Evolutionary conservation across 2,888 invertebrate genomes (phyloP).

Genomic region (Archips crataeganus): DNA sequence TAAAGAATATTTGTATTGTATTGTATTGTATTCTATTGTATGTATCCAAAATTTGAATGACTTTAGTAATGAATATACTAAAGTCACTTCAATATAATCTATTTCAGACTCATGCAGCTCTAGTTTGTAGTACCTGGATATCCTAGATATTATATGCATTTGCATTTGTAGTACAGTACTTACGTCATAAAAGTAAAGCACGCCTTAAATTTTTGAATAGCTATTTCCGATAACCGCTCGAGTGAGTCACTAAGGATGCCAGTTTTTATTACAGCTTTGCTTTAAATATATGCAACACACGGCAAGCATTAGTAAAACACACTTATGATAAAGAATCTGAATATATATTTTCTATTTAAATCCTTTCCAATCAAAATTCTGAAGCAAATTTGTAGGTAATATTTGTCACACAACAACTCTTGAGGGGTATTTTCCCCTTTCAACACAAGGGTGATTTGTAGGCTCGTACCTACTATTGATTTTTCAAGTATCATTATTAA

Average conservation of each 20-base stretch:
- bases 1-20: too few relatives aligned
- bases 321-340: not conserved
- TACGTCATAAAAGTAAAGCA: constrained; percentile 30
- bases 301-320: not conserved
- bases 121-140: not conserved
- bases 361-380: not conserved
- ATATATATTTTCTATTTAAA: not conserved
- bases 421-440: not conserved
- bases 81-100: not conserved
- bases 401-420: not conserved
- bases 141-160: not conserved
- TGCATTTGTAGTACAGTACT: constrained; percentile 11
- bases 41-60: too few relatives aligned
- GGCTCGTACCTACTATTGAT: too few relatives aligned
- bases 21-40: too few relatives aligned
- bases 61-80: too few relatives aligned
- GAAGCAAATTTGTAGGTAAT: not conserved
- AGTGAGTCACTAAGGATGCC: constrained; percentile 31
- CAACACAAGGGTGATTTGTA: not conserved
- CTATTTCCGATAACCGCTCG: constrained; percentile 19
- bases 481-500: too few relatives aligned
- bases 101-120: not conserved
- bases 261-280: constrained; percentile 18
- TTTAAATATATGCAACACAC: constrained; percentile 9
- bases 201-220: constrained; percentile 26